Conservation (phyloP, 2,888 invertebrate species). For the Trypoxylon attenuatum region DNA sequence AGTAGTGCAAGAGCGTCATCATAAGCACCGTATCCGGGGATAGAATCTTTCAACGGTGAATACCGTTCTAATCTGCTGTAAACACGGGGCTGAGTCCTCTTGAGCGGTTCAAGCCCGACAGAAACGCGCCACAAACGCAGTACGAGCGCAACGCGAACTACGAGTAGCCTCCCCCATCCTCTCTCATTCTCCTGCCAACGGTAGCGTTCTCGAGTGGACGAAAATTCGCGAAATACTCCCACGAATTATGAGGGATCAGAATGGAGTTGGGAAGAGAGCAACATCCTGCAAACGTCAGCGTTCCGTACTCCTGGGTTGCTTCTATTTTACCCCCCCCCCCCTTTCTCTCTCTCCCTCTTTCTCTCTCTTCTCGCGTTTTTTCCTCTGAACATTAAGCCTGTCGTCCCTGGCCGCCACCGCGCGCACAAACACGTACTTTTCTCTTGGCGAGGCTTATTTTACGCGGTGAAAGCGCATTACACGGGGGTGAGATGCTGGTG, state of each 20-base stretch:
- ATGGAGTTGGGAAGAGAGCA: slow-evolving; percentile 14
- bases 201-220: neutral
- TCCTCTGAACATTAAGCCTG: neutral
- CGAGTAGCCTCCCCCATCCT: too few relatives aligned
- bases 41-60: slow-evolving; percentile 29
- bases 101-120: neutral
- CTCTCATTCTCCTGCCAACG: neutral
- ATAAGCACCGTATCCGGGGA: slow-evolving; percentile 8
- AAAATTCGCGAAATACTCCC: slow-evolving; percentile 30
- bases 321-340: neutral
- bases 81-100: slow-evolving; percentile 15
- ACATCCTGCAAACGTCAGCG: slow-evolving; percentile 16
- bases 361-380: neutral
- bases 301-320: slow-evolving; percentile 3
- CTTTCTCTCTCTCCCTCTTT: neutral
- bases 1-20: neutral
- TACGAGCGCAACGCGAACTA: too few relatives aligned
- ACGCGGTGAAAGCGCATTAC: slow-evolving; percentile 3
- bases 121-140: too few relatives aligned
- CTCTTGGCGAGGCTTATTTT: slow-evolving; percentile 7
- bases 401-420: too few relatives aligned
- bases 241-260: slow-evolving; percentile 27
- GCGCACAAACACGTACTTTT: too few relatives aligned
- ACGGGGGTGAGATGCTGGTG: neutral
- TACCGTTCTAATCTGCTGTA: slow-evolving; percentile 35